A percentile compares a stretch with the other conserved stretches of the same genome.
Evolutionary conservation across 2,797 vertebrate species (phyloP).

Genomic region (Girardinus metallicus): DNA sequence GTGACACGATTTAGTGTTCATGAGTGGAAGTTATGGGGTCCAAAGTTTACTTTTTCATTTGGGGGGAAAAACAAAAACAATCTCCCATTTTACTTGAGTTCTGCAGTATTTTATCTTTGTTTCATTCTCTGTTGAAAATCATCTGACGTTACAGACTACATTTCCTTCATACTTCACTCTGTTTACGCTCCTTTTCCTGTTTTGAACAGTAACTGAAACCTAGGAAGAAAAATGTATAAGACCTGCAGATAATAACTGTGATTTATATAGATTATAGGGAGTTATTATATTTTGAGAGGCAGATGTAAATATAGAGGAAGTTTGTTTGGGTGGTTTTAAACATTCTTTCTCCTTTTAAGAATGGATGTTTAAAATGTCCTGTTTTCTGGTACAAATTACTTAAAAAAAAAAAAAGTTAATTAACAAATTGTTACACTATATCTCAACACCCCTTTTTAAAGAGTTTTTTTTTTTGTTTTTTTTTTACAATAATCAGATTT

Average conservation of each 20-base stretch:
- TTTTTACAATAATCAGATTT: neutral
- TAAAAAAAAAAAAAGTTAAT: no score
- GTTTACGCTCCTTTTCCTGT: neutral
- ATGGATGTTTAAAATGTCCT: neutral
- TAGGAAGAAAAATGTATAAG: neutral
- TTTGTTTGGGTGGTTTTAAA: neutral
- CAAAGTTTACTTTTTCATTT: neutral
- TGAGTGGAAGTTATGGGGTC: neutral
- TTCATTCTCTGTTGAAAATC: neutral
- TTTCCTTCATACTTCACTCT: neutral
- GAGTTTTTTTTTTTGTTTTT: neutral
- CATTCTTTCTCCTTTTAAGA: neutral
- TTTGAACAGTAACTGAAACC: neutral
- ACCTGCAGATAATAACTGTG: neutral
- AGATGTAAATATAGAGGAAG: neutral
- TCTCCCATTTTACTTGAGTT: neutral
- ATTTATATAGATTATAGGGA: neutral
- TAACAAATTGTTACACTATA: neutral
- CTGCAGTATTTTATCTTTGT: neutral
- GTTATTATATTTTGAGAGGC: neutral
- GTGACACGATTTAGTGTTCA: neutral
- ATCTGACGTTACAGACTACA: neutral
- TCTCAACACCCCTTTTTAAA: no score
- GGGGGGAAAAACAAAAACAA: neutral
- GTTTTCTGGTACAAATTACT: no score